Evolutionary conservation across 1,140 invertebrate genomes (phyloP), one percentile per base, ranked within the genome.

Genomic region (Leguminivora glycinivorella): DNA sequence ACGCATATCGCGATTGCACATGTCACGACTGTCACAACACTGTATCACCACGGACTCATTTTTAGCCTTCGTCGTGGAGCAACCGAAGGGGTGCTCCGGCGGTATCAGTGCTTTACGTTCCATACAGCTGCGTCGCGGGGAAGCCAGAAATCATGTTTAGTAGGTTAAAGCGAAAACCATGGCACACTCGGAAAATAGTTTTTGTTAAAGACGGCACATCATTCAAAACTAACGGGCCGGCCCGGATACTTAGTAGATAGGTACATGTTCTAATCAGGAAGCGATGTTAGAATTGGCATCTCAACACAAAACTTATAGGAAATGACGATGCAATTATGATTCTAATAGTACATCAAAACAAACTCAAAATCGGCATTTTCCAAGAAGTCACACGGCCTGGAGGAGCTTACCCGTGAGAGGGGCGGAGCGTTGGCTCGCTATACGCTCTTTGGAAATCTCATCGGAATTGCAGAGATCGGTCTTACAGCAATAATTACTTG

Each of bases 1-100:
- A 70, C 77, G 87, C 77, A 93, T 85, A 67, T 89, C 78, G 73
- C 80, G 85, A 85, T 93, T 93, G 89, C 93, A 93, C 92, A 91
- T 93, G 85, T 93, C 92, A 80, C 83, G 84, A 74, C 87, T 77
- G 34, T 88, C 81, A 86, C 89, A 91, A 89, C 89, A 91, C 78
- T 87, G 77, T 82, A 91, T 91, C 81, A 86, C 82, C 82, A 89
- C 83, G 66, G 87, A 89, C 70, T 89, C 87, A 86, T 91, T 91
- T 82, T 82, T 88, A 85, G 78, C 83, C 85, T 79, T 87, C 78
- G 86, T 87, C 72, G 89, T 84, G 78, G 89, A 88, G 83, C 89
- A 91, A 85, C 83, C 83, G 89, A 91, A 91, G 80, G 89, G 89
- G 77, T 91, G 89, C 85, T 91, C 89, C 84, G 85, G 84, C 83